These are phyloP conservation scores for Asobara japonica DNA, from an alignment of 1,140 invertebrate species.

Conservation along the genomic window DNA sequence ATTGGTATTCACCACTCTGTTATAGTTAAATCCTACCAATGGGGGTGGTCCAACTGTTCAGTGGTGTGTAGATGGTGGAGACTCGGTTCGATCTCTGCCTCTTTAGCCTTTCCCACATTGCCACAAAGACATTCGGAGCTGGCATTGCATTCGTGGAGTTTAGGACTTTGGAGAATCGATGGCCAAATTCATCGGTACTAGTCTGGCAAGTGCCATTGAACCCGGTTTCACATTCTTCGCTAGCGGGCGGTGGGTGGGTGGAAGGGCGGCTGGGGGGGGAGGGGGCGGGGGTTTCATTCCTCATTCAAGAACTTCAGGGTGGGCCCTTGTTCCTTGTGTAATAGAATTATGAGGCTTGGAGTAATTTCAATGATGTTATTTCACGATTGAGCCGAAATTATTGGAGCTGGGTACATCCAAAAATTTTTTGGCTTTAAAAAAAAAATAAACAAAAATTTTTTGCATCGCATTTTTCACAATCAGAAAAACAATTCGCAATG, in stretches of 20 bases:
- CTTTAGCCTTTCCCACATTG: conserved; percentile 24
- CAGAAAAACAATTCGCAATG: too few relatives aligned
- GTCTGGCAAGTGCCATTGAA: conserved; percentile 17
- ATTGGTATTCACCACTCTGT: conserved; percentile 7
- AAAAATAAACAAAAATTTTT: too few relatives aligned
- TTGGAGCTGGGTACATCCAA: too few relatives aligned
- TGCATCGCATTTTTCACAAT: too few relatives aligned
- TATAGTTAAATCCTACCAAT: neutral
- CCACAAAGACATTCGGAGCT: conserved; percentile 27
- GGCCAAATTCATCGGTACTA: conserved; percentile 25
- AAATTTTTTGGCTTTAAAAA: too few relatives aligned
- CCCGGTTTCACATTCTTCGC: conserved; percentile 19
- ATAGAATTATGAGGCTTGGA: neutral
- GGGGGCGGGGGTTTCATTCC: neutral
- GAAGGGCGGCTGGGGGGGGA: too few relatives aligned
- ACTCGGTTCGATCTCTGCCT: neutral
- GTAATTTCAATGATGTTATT: neutral
- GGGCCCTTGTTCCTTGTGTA: neutral
- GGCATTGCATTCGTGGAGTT: neutral
- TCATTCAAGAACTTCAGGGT: neutral
- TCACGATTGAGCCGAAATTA: neutral
- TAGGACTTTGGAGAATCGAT: neutral
- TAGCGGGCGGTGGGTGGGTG: too few relatives aligned
- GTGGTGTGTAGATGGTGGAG: neutral
- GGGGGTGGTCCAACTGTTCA: neutral